Evolutionary conservation across 1,140 invertebrate genomes (phyloP).

Genomic region (Melanaphis sacchari): DNA sequence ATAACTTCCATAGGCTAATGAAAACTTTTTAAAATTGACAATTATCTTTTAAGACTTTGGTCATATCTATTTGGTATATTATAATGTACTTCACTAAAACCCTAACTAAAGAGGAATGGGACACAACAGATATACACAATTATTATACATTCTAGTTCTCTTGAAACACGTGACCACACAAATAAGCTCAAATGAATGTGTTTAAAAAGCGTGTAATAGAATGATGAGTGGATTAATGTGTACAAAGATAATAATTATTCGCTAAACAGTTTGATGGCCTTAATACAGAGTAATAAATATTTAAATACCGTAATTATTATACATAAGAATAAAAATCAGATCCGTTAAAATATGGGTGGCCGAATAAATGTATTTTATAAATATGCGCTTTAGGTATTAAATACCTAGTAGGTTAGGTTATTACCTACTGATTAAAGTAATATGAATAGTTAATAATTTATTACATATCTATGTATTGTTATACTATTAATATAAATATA

Average conservation of each 20-base stretch:
- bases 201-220: background rate
- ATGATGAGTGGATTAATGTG: background rate
- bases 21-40: background rate
- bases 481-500: no score
- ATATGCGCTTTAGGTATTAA: background rate
- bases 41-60: slow-evolving; percentile 21
- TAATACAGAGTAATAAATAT: background rate
- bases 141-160: background rate
- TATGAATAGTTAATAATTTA: no score
- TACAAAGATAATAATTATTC: background rate
- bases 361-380: background rate
- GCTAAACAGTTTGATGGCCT: background rate
- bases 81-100: background rate
- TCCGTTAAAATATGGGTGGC: background rate
- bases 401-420: no score
- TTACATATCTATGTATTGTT: no score
- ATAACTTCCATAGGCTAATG: background rate
- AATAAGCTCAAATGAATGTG: background rate
- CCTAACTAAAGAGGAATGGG: background rate
- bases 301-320: background rate
- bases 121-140: slow-evolving; percentile 7
- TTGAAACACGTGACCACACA: background rate
- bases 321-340: background rate
- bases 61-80: background rate
- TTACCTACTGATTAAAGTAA: no score